These are phyloP conservation scores for Falco novaeseelandiae DNA, from an alignment of 2,797 vertebrate species.

Conservation along the genomic window DNA sequence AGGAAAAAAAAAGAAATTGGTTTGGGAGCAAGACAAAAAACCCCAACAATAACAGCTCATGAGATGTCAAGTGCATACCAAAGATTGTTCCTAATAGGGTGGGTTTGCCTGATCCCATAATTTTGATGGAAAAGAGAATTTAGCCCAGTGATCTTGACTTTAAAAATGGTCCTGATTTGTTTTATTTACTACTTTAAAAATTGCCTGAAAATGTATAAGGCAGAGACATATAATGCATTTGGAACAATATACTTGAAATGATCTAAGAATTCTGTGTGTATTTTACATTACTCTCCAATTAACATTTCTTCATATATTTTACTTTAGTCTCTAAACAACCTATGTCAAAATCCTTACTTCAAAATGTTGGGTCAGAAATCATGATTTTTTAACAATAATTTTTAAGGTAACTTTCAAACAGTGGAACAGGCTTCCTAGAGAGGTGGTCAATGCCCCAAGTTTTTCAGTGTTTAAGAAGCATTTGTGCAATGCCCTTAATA, in stretches of 20 bases:
- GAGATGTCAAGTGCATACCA: neutral
- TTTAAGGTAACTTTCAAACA: neutral
- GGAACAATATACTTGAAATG: neutral
- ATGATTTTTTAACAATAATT: neutral
- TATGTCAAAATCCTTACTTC: neutral
- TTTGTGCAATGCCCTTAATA: neutral
- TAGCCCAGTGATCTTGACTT: neutral
- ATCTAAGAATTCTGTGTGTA: neutral
- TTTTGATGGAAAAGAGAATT: neutral
- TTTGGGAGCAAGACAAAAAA: neutral
- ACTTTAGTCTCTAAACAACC: neutral
- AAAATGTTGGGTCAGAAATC: neutral
- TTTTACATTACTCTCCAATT: neutral
- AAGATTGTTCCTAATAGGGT: neutral
- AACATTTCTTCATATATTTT: neutral
- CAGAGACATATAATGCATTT: neutral
- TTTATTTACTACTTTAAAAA: neutral
- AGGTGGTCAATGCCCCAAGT: accelerated
- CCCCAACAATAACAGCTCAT: neutral
- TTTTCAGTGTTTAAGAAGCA: neutral
- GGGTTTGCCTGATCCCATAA: neutral
- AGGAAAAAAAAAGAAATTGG: neutral
- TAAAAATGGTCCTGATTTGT: neutral
- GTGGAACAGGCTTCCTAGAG: neutral
- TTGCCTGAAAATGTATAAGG: neutral